These are phyloP conservation scores for Arbacia lixula DNA, from an alignment of 53 echinoderm and acorn worm genomes.

Conservation along the genomic window DNA sequence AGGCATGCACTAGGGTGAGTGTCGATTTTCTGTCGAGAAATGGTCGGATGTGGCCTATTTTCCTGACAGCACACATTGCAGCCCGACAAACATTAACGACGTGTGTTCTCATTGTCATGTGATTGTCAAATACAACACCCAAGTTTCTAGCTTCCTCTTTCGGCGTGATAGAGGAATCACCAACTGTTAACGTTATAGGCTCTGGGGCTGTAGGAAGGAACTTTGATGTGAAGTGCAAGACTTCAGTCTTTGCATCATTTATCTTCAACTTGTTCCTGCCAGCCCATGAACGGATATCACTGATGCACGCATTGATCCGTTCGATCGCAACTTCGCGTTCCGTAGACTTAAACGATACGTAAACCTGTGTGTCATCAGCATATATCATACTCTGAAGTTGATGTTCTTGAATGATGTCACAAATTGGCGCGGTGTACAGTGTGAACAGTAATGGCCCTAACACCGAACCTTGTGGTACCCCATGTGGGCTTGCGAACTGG, in stretches of 20 bases:
- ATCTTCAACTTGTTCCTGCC: constrained; percentile 18
- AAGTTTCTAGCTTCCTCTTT: constrained; percentile 27
- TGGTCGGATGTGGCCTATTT: neutral
- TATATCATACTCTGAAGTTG: constrained; percentile 39
- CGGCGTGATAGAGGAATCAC: constrained; percentile 3
- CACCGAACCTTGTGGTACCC: constrained; percentile 6
- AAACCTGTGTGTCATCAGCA: constrained; percentile 56
- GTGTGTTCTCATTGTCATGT: neutral
- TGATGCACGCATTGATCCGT: constrained; percentile 37
- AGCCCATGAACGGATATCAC: constrained; percentile 51
- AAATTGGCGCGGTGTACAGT: constrained; percentile 20
- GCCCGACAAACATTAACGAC: neutral
- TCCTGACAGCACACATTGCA: constrained; percentile 5
- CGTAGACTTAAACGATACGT: constrained; percentile 21
- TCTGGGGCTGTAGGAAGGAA: neutral
- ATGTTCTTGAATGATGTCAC: constrained; percentile 46
- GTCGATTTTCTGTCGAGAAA: neutral
- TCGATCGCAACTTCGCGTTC: constrained; percentile 8
- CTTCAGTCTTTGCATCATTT: constrained; percentile 44
- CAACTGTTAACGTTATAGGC: neutral
- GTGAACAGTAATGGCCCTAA: constrained; percentile 11
- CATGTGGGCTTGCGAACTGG: neutral
- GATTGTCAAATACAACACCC: constrained; percentile 15
- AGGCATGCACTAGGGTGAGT: neutral
- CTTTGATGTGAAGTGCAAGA: constrained; percentile 52